These are phyloP conservation scores for Psittacula echo DNA, from an alignment of 2,797 vertebrate species.

Conservation along the genomic window DNA sequence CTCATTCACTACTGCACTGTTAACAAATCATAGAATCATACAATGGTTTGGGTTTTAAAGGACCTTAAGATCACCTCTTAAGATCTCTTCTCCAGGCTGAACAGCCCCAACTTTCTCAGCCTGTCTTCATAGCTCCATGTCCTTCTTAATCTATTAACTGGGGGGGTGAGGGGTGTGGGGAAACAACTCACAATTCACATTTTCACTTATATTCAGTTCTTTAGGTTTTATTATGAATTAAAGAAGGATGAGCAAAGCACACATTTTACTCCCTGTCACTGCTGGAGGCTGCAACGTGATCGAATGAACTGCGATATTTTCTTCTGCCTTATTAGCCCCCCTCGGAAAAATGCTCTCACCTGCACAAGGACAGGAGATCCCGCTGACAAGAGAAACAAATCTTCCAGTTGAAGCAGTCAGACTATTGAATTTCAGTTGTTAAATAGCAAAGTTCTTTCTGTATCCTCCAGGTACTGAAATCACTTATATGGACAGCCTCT, in stretches of 20 bases:
- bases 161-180: background rate
- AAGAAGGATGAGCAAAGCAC: background rate
- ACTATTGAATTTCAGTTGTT: slow-evolving; percentile 6
- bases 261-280: background rate
- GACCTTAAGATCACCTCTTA: background rate
- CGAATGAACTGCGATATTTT: background rate
- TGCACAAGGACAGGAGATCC: background rate
- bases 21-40: background rate
- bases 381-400: slow-evolving; percentile 21
- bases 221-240: background rate
- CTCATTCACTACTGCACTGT: background rate
- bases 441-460: background rate
- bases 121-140: background rate
- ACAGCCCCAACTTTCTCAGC: background rate
- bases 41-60: background rate
- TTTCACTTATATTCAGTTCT: background rate
- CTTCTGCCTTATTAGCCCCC: slow-evolving; percentile 26
- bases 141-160: background rate
- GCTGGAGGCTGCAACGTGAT: slow-evolving; percentile 26
- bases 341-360: slow-evolving; percentile 29
- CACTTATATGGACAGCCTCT: background rate
- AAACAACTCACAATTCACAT: background rate
- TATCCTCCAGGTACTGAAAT: background rate
- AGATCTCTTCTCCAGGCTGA: too few relatives aligned
- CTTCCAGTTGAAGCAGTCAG: background rate